phyloP scores from a whole-genome alignment of 2,888 invertebrate species.

The Hoplodrina blanda region DNA sequence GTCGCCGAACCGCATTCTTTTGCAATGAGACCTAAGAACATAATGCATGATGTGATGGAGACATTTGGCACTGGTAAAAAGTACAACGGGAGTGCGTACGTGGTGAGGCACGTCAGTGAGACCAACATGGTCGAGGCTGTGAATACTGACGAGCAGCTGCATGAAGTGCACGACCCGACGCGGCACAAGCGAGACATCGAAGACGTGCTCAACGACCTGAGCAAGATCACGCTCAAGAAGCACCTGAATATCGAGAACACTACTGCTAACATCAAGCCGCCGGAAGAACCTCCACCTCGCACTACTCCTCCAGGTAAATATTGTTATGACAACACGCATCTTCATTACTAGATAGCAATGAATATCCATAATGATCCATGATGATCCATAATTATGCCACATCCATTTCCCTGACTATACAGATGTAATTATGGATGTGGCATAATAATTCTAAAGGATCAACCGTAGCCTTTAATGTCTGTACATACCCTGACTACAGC shows the following conservation, averaged over 20 bases:
- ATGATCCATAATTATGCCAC: too few species aligned
- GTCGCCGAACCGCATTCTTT: constrained; percentile 85
- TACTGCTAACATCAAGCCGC: constrained; percentile 85
- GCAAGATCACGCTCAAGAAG: constrained; percentile 87
- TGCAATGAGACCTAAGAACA: constrained; percentile 82
- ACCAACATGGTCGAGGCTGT: constrained; percentile 76
- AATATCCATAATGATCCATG: too few species aligned
- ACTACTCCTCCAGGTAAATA: constrained; percentile 71
- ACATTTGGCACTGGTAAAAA: constrained; percentile 83
- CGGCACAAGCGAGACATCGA: constrained; percentile 78
- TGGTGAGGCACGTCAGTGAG: constrained; percentile 84
- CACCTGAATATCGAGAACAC: constrained; percentile 86
- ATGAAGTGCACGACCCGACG: constrained; percentile 66
- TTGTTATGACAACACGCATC: neutral
- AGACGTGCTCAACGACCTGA: constrained; percentile 86
- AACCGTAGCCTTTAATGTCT: too few species aligned
- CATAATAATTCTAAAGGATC: too few species aligned
- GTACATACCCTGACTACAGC: too few species aligned
- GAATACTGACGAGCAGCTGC: constrained; percentile 79
- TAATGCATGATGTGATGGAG: constrained; percentile 89
- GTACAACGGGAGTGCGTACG: constrained; percentile 78
- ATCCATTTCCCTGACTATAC: too few species aligned
- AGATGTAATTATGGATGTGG: too few species aligned
- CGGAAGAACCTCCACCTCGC: constrained; percentile 78
- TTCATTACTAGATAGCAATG: too few species aligned